Percentiles rank a stretch among this genome's conserved stretches.
These are phyloP conservation scores for Parnassius apollo DNA, from an alignment of 2,888 invertebrate species.

Conservation along the genomic window DNA sequence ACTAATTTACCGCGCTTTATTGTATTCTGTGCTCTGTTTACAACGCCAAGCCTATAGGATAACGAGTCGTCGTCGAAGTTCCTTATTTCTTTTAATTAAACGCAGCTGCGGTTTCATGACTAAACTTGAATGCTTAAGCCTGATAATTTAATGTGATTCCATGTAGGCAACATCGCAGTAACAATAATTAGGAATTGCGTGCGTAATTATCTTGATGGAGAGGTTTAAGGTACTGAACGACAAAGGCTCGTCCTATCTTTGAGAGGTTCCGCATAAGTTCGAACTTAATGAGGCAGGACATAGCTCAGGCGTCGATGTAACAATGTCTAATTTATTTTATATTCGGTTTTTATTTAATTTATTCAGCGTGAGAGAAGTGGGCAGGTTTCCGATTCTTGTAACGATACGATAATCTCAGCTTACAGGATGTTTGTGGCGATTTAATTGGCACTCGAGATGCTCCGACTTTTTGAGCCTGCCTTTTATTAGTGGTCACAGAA, in stretches of 20 bases:
- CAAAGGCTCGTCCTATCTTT: constrained; percentile 32
- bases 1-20: neutral
- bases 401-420: constrained; percentile 77
- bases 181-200: constrained; percentile 27
- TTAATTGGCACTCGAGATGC: constrained; percentile 78
- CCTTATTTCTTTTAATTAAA: constrained; percentile 15
- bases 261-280: constrained; percentile 47
- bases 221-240: constrained; percentile 29
- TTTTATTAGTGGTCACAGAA: constrained; percentile 59
- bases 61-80: neutral
- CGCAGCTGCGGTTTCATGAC: constrained; percentile 15
- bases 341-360: constrained; percentile 76
- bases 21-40: constrained; percentile 1
- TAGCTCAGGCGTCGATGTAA: constrained; percentile 33
- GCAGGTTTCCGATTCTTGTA: constrained; percentile 73
- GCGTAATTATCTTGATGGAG: constrained; percentile 26
- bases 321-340: constrained; percentile 71
- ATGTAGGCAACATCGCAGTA: constrained; percentile 17
- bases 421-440: constrained; percentile 76
- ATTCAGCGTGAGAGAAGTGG: constrained; percentile 74
- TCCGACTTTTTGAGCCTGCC: constrained; percentile 58
- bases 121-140: constrained; percentile 18
- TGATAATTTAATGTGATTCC: constrained; percentile 20
- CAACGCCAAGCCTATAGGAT: neutral
- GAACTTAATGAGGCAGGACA: constrained; percentile 59